A percentile compares a stretch with the other conserved stretches of the same genome.
These are phyloP conservation scores for Eurypyga helias DNA, from an alignment of 2,113 vertebrate genomes.

Conservation along the genomic window DNA sequence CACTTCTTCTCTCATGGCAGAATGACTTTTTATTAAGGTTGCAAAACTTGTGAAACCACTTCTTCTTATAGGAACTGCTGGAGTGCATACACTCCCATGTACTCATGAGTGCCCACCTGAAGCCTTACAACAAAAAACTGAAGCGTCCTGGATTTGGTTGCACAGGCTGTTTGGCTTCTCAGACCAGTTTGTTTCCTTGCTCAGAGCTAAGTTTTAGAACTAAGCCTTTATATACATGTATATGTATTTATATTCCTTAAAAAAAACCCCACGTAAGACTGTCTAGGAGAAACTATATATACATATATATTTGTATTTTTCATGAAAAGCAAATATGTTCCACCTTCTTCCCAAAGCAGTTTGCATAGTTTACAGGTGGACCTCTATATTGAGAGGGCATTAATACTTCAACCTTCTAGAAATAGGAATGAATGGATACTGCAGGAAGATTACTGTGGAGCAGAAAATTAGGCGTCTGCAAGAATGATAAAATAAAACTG, in stretches of 20 bases:
- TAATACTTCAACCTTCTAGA: not conserved
- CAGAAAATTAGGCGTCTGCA: not conserved
- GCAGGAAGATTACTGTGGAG: not conserved
- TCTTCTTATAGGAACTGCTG: constrained; percentile 8
- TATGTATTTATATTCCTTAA: not conserved
- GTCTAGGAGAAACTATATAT: not conserved
- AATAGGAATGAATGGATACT: not conserved
- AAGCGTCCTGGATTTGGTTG: constrained; percentile 29
- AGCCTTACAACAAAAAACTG: not conserved
- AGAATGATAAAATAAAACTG: not conserved
- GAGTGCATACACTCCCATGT: not conserved
- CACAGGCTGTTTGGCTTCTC: not conserved
- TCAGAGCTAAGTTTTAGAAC: not conserved
- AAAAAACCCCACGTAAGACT: rapidly evolving
- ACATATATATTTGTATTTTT: not conserved
- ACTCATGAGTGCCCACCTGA: constrained; percentile 9
- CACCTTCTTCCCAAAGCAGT: not conserved
- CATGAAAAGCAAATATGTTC: not conserved
- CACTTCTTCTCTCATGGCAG: not conserved
- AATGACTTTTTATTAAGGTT: constrained; percentile 12
- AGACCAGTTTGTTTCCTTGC: constrained; percentile 16
- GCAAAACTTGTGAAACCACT: constrained; percentile 35
- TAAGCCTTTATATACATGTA: not conserved
- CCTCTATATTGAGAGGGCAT: not conserved
- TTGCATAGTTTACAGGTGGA: not conserved